Evolutionary conservation across 2,888 invertebrate genomes (phyloP).

Genomic region (Sesia apiformis): DNA sequence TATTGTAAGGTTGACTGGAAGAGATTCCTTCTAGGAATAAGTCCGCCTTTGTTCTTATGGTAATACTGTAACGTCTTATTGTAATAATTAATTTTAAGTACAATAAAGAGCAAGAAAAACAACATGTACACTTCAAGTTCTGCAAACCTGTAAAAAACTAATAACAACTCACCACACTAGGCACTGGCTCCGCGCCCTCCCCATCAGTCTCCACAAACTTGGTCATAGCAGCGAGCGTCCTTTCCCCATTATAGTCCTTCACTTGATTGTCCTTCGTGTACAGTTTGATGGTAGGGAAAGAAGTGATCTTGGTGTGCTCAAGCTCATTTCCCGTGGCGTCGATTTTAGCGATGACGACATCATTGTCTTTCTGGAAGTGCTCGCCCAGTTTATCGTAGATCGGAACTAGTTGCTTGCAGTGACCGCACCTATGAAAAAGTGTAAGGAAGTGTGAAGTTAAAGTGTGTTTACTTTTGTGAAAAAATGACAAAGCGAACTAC

Average conservation of each 20-base stretch:
- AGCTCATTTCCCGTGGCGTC: constrained; percentile 99
- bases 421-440: constrained; percentile 80
- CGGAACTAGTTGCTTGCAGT: constrained; percentile 97
- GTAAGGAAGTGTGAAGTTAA: too few species aligned
- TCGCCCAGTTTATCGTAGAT: constrained; percentile 97
- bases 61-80: too few species aligned
- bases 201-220: constrained; percentile 97
- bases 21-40: too few species aligned
- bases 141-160: not conserved
- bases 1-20: too few species aligned
- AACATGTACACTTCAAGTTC: too few species aligned
- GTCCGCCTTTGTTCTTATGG: too few species aligned
- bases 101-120: too few species aligned
- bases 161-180: constrained; percentile 70
- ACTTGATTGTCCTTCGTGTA: constrained; percentile 94
- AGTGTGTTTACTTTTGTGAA: too few species aligned
- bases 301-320: constrained; percentile 94
- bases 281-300: constrained; percentile 95
- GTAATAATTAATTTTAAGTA: too few species aligned
- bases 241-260: constrained; percentile 92
- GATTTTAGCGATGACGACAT: constrained; percentile 97
- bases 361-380: constrained; percentile 88
- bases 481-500: too few species aligned
- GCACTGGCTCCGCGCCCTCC: constrained; percentile 80
- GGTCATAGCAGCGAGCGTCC: constrained; percentile 93